These are phyloP conservation scores for Mamestra brassicae DNA, from an alignment of 2,888 invertebrate genomes.

Conservation along the genomic window DNA sequence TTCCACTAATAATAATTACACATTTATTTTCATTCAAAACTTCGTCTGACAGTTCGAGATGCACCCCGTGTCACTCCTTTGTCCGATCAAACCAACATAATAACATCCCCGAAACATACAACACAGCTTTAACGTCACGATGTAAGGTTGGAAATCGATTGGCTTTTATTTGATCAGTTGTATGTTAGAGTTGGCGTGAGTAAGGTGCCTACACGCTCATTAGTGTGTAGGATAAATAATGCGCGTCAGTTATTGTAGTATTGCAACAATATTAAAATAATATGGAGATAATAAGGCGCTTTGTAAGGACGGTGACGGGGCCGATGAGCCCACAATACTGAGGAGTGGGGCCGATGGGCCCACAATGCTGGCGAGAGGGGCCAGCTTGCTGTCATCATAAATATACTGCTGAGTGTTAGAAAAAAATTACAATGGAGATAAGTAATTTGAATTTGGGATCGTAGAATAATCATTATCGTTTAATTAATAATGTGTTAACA, in stretches of 20 bases:
- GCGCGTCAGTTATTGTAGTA: constrained; percentile 81
- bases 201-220: constrained; percentile 88
- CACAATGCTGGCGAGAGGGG: not conserved
- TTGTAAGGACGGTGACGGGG: constrained; percentile 71
- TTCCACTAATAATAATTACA: constrained; percentile 85
- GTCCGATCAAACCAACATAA: constrained; percentile 71
- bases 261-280: constrained; percentile 90
- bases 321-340: constrained; percentile 47
- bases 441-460: constrained; percentile 38
- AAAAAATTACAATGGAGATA: constrained; percentile 40
- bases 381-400: constrained; percentile 25
- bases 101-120: constrained; percentile 27
- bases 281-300: constrained; percentile 86
- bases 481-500: constrained; percentile 5
- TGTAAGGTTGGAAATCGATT: constrained; percentile 69
- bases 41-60: constrained; percentile 83
- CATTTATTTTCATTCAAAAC: constrained; percentile 88
- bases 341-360: constrained; percentile 12
- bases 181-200: constrained; percentile 68
- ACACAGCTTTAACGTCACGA: constrained; percentile 28
- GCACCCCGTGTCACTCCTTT: constrained; percentile 87
- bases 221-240: constrained; percentile 86
- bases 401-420: constrained; percentile 17
- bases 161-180: constrained; percentile 34
- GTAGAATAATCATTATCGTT: constrained; percentile 27